Conservation (phyloP, 2,888 invertebrate species). For the Epirrhoe alternata region DNA sequence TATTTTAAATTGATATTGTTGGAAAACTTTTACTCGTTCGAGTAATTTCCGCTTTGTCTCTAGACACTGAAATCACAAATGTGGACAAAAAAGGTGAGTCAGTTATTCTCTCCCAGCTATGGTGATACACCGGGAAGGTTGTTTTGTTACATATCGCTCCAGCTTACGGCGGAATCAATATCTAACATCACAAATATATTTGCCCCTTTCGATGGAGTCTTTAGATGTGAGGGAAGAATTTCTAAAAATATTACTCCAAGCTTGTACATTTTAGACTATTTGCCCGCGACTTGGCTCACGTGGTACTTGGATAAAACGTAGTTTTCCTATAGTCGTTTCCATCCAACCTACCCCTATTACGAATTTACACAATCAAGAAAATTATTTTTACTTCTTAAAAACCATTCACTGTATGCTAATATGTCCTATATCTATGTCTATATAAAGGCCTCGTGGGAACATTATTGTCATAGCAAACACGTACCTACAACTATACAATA, state of each 20-base stretch:
- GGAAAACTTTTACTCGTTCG: no score
- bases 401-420: no score
- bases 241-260: neutral
- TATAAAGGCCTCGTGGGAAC: neutral
- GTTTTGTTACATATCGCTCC: conserved; percentile 25
- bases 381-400: no score
- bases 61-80: neutral
- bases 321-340: no score
- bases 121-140: conserved; percentile 22
- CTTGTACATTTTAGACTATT: no score
- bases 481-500: neutral
- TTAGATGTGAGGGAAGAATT: neutral
- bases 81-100: neutral
- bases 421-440: no score
- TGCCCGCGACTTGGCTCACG: no score
- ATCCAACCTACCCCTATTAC: no score
- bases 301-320: no score
- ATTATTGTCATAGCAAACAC: neutral
- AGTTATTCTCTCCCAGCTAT: conserved; percentile 6
- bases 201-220: conserved; percentile 1
- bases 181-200: conserved; percentile 19
- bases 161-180: conserved; percentile 25
- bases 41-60: no score
- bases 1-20: no score
- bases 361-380: no score